A percentile compares a stretch with the other conserved stretches of the same genome.
These are phyloP conservation scores for Calonectris borealis DNA, from an alignment of 2,113 vertebrate genomes.

Conservation along the genomic window DNA sequence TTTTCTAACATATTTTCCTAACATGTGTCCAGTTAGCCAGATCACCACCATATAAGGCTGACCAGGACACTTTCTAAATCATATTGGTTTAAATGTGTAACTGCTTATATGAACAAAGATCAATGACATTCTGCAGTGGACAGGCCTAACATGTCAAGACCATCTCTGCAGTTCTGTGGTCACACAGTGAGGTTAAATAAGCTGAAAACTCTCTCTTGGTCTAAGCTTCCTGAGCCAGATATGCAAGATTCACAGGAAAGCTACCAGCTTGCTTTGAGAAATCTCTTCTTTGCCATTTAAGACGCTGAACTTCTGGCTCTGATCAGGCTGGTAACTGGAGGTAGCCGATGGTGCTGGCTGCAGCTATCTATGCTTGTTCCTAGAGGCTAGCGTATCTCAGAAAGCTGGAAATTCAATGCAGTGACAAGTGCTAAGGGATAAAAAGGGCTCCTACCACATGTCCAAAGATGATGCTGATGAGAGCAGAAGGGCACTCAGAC, in stretches of 20 bases:
- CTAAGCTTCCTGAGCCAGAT: background rate
- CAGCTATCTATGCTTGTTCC: background rate
- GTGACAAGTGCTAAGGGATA: background rate
- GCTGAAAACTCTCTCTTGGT: background rate
- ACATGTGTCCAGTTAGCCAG: background rate
- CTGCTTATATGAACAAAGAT: background rate
- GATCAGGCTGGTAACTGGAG: background rate
- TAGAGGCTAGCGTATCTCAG: background rate
- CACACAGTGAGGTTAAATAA: background rate
- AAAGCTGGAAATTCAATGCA: background rate
- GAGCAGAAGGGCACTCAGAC: background rate
- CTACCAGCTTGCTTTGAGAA: background rate
- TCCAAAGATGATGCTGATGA: background rate
- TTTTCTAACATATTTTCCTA: background rate
- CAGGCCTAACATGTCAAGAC: background rate
- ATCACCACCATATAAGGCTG: background rate
- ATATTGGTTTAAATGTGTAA: background rate
- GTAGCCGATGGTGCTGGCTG: background rate
- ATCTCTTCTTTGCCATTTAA: background rate
- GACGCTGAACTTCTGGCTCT: background rate
- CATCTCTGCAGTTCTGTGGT: background rate
- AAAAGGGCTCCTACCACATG: background rate
- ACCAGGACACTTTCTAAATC: background rate
- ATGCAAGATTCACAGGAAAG: background rate
- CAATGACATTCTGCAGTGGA: background rate